phyloP scores from a whole-genome alignment of 2,113 vertebrate species.

The Antennarius striatus region DNA sequence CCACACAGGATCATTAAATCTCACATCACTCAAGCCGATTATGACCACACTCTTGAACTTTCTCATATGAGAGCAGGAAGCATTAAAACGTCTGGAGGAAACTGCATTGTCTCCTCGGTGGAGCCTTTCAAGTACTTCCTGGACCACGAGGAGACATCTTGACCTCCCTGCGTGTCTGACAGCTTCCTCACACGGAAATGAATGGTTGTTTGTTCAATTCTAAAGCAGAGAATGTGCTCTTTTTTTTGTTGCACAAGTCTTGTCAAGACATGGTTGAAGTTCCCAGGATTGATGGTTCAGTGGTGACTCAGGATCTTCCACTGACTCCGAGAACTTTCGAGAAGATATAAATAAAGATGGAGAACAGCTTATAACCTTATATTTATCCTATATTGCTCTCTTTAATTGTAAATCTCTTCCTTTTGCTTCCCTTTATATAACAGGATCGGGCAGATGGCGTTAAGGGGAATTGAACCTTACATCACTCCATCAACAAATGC shows the following conservation, averaged over 20 bases:
- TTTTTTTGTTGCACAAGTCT: background rate
- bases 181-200: slow-evolving; percentile 49
- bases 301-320: too few species aligned
- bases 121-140: slow-evolving; percentile 79
- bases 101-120: slow-evolving; percentile 65
- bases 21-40: slow-evolving; percentile 41
- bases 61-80: slow-evolving; percentile 57
- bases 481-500: slow-evolving; percentile 48
- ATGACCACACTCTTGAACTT: slow-evolving; percentile 41
- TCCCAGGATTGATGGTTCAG: too few species aligned
- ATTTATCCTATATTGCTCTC: too few species aligned
- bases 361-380: too few species aligned
- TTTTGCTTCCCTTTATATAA: slow-evolving; percentile 68
- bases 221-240: background rate
- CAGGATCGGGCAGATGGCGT: slow-evolving; percentile 74
- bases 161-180: slow-evolving; percentile 51
- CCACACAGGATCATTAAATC: background rate
- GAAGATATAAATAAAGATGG: too few species aligned
- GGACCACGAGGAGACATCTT: slow-evolving; percentile 61
- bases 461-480: slow-evolving; percentile 65
- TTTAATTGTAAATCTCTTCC: slow-evolving; percentile 55
- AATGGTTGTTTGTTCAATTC: slow-evolving; percentile 25
- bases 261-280: too few species aligned
- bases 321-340: too few species aligned
- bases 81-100: slow-evolving; percentile 65